Base-by-base conservation (phyloP, 2,888 invertebrate species). In the Omphaloscelis lunosa region DNA sequence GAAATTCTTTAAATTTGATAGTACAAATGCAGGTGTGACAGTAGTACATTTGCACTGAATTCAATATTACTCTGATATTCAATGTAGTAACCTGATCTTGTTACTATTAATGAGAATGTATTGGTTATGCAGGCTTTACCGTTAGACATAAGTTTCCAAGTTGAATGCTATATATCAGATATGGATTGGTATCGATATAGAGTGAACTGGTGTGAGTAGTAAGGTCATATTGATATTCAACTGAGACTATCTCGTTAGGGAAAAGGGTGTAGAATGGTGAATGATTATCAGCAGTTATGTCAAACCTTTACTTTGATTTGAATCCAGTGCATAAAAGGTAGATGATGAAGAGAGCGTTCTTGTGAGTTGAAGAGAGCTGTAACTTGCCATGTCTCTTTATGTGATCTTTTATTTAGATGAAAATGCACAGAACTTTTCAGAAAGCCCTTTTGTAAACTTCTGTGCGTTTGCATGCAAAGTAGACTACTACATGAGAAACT, bases 21-120 rank as follows among this genome's bases (percentile, higher is more conserved):
- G 29, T 51, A 81, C 51, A 67, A 76, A 76, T 41, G 1, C 20
- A 59, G n/a, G 77, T 58, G 51, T 51, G 51, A 68, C 77, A 23
- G 5, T 29, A 61, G 27, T 41, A 51, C 23, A 79, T 83, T 83
- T 61, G 34, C 58, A 53, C 41, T 76, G 23, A 80, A 61, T 70
- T n/a, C n/a, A n/a, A 20, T 11, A 39, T 48, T 53, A 15, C 48
- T 9, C 41, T 41, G 23, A 11, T 83, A 77, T 77, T 77, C 41
- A 77, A 70, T 79, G 59, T 67, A 0, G 56, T 58, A 66, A 61
- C 56, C 34, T 66, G 65, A 83, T 80, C 83, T 83, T n/a, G 61
- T 53, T 23, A 39, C 59, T 59, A 70, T 51, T 61, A 62, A 77
- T 48, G 23, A 61, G 39, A 45, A 48, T 61, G 12, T 56, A 67